Evolutionary conservation across 2,113 vertebrate species (phyloP).

Genomic region (Neodon shergylaensis): DNA sequence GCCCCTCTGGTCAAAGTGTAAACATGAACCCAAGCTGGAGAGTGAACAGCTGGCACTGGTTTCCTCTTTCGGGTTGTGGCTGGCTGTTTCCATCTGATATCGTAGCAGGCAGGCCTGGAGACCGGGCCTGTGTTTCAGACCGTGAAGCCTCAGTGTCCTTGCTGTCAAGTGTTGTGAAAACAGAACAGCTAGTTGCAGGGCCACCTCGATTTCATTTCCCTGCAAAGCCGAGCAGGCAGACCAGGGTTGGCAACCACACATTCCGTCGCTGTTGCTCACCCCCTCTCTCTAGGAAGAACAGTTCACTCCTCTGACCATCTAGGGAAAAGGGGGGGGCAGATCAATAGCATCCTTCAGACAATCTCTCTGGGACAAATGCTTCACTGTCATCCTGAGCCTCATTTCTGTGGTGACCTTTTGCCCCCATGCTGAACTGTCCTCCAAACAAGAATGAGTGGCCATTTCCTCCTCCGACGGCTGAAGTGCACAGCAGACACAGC

Average conservation of each 20-base stretch:
- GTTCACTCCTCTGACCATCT: not conserved
- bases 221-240: constrained; percentile 20
- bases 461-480: constrained; percentile 58
- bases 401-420: constrained; percentile 31
- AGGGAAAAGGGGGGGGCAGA: not conserved
- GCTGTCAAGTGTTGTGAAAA: constrained; percentile 3
- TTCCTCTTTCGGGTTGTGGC: not conserved
- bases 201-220: constrained; percentile 6
- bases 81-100: not conserved
- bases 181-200: constrained; percentile 7
- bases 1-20: not conserved
- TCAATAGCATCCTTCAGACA: constrained; percentile 3
- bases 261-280: not conserved
- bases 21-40: constrained; percentile 2
- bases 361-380: constrained; percentile 38
- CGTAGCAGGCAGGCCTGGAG: not conserved
- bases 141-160: not conserved
- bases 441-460: constrained; percentile 26
- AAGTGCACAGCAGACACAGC: constrained; percentile 44
- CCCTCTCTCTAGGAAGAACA: constrained; percentile 14
- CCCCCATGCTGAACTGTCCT: constrained; percentile 36
- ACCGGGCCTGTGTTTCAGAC: not conserved
- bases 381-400: not conserved
- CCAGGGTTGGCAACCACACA: not conserved
- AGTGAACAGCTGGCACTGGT: not conserved